A percentile compares a stretch with the other conserved stretches of the same genome.
These are phyloP conservation scores for Drosophila ironensis DNA, from an alignment of 1,140 invertebrate genomes.

Conservation along the genomic window DNA sequence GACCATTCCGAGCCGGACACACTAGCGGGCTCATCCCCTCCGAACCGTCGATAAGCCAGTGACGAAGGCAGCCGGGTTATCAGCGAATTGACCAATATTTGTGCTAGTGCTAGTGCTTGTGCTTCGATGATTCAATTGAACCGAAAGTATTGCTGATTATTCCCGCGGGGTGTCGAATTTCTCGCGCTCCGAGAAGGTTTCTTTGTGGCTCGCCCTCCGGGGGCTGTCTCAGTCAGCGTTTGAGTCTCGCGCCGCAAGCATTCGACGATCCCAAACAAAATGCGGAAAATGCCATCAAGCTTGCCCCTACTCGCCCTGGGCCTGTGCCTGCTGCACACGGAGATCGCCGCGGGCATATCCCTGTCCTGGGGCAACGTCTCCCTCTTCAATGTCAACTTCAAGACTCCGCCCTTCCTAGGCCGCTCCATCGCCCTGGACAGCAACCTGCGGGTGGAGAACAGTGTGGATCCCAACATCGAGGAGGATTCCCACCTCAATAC, in stretches of 20 bases:
- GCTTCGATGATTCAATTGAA: slow-evolving; percentile 58
- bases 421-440: slow-evolving; percentile 9
- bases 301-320: slow-evolving; percentile 26
- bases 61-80: slow-evolving; percentile 60
- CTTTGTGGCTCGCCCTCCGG: slow-evolving; percentile 40
- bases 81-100: slow-evolving; percentile 53
- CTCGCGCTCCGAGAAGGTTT: slow-evolving; percentile 49
- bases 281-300: not conserved
- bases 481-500: slow-evolving; percentile 68
- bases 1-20: slow-evolving; percentile 59
- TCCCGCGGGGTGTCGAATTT: slow-evolving; percentile 25
- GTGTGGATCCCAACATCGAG: slow-evolving; percentile 63
- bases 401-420: slow-evolving; percentile 32
- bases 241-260: slow-evolving; percentile 37
- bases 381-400: slow-evolving; percentile 65
- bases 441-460: slow-evolving; percentile 30
- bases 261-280: slow-evolving; percentile 27
- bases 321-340: slow-evolving; percentile 23
- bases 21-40: slow-evolving; percentile 36
- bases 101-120: slow-evolving; percentile 44
- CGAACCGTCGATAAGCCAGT: not conserved
- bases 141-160: slow-evolving; percentile 47
- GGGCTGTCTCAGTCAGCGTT: slow-evolving; percentile 50
- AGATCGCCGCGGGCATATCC: slow-evolving; percentile 28
- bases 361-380: slow-evolving; percentile 50